These are phyloP conservation scores for Petroica traversi DNA, from an alignment of 2,113 vertebrate species.

Conservation along the genomic window DNA sequence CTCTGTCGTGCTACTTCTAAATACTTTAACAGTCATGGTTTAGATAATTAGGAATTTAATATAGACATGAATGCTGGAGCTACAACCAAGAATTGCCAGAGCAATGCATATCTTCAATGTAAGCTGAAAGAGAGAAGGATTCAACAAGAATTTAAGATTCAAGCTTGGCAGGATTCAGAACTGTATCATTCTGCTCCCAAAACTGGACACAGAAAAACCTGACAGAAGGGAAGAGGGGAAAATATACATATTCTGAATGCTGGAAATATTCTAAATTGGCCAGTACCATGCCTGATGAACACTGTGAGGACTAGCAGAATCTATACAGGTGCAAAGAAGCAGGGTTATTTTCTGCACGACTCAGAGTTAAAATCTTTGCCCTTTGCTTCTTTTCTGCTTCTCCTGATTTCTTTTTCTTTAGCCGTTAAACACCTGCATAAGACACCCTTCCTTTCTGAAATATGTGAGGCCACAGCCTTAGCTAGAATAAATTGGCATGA, in stretches of 20 bases:
- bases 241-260: neutral
- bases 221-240: neutral
- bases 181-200: neutral
- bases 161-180: neutral
- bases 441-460: neutral
- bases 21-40: neutral
- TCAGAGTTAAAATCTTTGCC: neutral
- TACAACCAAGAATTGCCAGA: neutral
- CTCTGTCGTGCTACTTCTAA: neutral
- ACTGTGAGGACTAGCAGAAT: neutral
- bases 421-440: neutral
- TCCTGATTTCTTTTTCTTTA: neutral
- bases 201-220: neutral
- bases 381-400: neutral
- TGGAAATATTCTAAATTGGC: neutral
- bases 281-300: neutral
- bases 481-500: neutral
- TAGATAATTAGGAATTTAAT: neutral
- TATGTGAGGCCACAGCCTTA: neutral
- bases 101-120: neutral
- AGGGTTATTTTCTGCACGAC: neutral
- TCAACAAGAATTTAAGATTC: neutral
- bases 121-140: neutral
- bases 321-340: neutral
- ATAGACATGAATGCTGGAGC: neutral